Evolutionary conservation across 2,888 invertebrate species (phyloP), one percentile per base, ranked within the genome.

Genomic region (Phengaris arion): DNA sequence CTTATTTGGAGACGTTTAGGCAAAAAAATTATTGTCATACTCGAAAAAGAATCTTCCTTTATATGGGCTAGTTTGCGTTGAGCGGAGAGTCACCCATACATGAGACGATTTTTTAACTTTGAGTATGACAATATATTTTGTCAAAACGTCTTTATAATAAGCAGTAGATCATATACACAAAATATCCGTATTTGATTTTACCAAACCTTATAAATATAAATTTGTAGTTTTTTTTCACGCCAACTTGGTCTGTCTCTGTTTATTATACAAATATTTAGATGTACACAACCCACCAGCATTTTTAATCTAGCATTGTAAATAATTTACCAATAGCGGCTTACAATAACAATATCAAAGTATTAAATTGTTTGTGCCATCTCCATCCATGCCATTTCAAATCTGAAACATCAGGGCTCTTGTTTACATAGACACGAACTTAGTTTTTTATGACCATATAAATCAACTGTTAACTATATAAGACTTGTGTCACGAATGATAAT

Each of bases 231-330:
- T 15, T 72, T 51, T 35, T 70, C 72, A 52, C 72, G 35, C 72
- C 52, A 51, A 12, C 54, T 72, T 51, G 13, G 52, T 10, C 12
- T 52, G 52, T 10, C 12, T 52, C 22, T 6, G 22, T 48, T 22
- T 70, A 15, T 52, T 72, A 35, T 72, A 72, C 48, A 72, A 35
- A 52, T 72, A 64, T 64, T 64, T 45, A 64, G 35, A 64, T 35
- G 22, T 72, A 72, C 52, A 72, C 52, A 35, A 35, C 72, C 70
- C 72, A 72, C 72, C 72, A 72, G 54, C 35, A 35, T 72, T 35
- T 45, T 35, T 35, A 52, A 52, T 52, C 72, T 70, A 70, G 52
- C 35, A 48, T 72, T 54, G 72, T 52, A 72, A 54, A 51, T 48
- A 48, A 48, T 8, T 52, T 51, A 52, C 72, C 52, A 54, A 54